Evolutionary conservation across 2,797 vertebrate species (phyloP).

Genomic region (Graptemys geographica): DNA sequence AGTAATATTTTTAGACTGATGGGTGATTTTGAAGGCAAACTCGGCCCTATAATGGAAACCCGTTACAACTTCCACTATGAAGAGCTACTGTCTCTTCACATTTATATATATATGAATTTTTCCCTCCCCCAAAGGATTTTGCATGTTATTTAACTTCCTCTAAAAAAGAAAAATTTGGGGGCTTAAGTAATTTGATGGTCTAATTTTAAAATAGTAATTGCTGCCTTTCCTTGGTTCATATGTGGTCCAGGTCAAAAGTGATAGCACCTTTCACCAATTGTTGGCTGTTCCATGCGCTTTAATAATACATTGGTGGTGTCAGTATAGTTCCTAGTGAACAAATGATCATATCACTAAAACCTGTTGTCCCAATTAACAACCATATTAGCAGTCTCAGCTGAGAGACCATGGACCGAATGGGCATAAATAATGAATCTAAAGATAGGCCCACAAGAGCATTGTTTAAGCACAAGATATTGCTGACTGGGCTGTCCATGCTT

Average conservation of each 20-base stretch:
- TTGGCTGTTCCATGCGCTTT: not conserved
- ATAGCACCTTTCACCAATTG: not conserved
- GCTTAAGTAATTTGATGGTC: constrained; percentile 15
- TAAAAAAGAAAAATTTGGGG: not conserved
- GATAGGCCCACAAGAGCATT: accelerated
- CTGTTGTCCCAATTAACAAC: not conserved
- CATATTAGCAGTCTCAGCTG: accelerated
- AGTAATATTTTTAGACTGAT: constrained; percentile 55
- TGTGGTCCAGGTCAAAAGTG: not conserved
- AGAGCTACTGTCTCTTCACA: constrained; percentile 47
- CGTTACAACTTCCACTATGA: constrained; percentile 60
- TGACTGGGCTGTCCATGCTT: not conserved
- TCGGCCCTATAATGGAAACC: constrained; percentile 56
- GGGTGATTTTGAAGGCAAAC: constrained; percentile 58
- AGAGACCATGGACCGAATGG: not conserved
- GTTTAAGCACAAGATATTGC: not conserved
- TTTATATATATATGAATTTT: too few relatives aligned
- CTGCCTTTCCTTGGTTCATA: not conserved
- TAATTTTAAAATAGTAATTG: not conserved
- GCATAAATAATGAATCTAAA: not conserved
- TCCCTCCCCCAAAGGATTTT: not conserved
- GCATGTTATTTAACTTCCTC: constrained; percentile 12
- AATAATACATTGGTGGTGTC: not conserved
- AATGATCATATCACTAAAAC: not conserved
- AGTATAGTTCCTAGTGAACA: not conserved